Percentiles rank a stretch among this genome's conserved stretches.
Conservation (phyloP, 2,113 vertebrate species). For the Micronisus gabar region DNA sequence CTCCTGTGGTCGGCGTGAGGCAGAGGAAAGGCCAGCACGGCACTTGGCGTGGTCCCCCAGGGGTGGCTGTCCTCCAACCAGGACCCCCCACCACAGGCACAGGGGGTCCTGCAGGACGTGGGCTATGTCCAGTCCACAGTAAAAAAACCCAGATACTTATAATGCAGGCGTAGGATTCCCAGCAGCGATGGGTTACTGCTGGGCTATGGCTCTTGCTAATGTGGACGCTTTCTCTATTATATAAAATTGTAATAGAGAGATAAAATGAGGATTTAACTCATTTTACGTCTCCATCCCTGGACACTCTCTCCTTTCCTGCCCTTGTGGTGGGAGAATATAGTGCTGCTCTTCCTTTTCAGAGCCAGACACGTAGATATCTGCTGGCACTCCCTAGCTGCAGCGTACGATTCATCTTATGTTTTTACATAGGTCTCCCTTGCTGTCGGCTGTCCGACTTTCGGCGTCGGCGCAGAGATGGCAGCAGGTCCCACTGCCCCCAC, state of each 20-base stretch:
- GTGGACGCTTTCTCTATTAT: not conserved
- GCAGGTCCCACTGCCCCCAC: not conserved
- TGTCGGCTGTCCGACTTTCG: not conserved
- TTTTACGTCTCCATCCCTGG: not conserved
- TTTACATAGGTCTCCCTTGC: not conserved
- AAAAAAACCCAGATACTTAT: not conserved
- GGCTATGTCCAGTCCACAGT: not conserved
- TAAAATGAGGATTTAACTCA: not conserved
- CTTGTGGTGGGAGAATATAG: not conserved
- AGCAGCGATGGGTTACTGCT: not conserved
- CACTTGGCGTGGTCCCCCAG: not conserved
- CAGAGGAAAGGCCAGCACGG: not conserved
- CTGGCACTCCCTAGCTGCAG: not conserved
- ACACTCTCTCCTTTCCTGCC: not conserved
- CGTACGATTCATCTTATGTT: not conserved
- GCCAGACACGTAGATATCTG: not conserved
- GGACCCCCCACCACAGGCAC: accelerated
- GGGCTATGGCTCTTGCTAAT: not conserved
- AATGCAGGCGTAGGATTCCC: not conserved
- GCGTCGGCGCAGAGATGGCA: not conserved
- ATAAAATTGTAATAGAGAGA: not conserved
- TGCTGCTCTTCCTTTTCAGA: not conserved
- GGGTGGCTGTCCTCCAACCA: not conserved
- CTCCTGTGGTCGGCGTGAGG: accelerated
- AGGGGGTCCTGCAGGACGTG: not conserved